Evolutionary conservation across 2,888 invertebrate genomes (phyloP).

Genomic region (Epirrita christyi): DNA sequence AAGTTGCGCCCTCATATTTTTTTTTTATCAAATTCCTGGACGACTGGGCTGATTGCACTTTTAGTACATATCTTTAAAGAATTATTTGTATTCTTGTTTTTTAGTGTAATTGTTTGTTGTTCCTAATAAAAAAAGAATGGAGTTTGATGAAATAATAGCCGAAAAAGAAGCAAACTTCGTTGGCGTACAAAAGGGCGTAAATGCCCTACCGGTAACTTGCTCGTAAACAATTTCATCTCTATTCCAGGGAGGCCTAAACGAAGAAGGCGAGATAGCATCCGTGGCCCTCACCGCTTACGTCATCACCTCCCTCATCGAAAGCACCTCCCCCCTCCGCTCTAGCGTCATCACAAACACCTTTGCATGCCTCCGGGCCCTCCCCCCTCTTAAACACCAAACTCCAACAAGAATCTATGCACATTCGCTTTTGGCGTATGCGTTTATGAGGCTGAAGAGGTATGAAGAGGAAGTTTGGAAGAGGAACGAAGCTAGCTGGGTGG

Average conservation of each 20-base stretch:
- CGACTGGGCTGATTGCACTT: too few relatives aligned
- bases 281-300: slow-evolving; percentile 89
- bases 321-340: slow-evolving; percentile 75
- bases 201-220: too few relatives aligned
- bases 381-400: slow-evolving; percentile 54
- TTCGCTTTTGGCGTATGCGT: slow-evolving; percentile 64
- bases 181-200: too few relatives aligned
- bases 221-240: too few relatives aligned
- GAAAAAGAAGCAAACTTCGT: too few relatives aligned
- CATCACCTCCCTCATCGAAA: slow-evolving; percentile 86
- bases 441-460: slow-evolving; percentile 58
- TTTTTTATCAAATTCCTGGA: too few relatives aligned
- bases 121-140: too few relatives aligned
- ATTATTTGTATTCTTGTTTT: too few relatives aligned
- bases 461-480: slow-evolving; percentile 58
- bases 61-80: too few relatives aligned
- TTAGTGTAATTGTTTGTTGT: too few relatives aligned
- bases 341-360: slow-evolving; percentile 83
- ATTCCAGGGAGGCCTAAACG: slow-evolving; percentile 80
- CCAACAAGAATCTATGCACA: slow-evolving; percentile 64
- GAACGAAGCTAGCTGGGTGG: slow-evolving; percentile 35
- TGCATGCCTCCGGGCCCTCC: slow-evolving; percentile 83
- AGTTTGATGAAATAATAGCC: too few relatives aligned
- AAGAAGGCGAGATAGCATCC: slow-evolving; percentile 80
- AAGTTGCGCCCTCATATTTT: too few relatives aligned